Base-by-base conservation (phyloP, 2,888 invertebrate genomes). In the Cheilosia vernalis region DNA sequence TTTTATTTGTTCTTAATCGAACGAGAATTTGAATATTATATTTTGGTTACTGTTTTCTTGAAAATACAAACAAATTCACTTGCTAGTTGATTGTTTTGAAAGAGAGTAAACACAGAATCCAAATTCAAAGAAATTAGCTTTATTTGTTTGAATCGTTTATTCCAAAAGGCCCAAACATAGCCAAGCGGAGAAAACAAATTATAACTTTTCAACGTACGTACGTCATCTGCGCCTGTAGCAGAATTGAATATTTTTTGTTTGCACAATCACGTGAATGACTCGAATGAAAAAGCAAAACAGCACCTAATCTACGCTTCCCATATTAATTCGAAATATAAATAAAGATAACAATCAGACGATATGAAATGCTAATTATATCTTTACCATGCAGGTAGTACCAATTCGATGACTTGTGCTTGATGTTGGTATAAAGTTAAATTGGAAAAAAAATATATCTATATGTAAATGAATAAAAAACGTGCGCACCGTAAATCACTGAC, bases 341-440 rank as follows among this genome's bases (percentile, higher is more conserved):
- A 67, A 17, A 42, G 55, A 55, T 67, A 67, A 55, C 55, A 55
- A 42, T 15, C 42, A 17, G 15, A 30, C 13, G 40, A 67, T 42
- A 67, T 42, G 6, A 15, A 24, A 67, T 19, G 27, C 53, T 67
- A 42, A 67, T 30, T 67, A 51, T 51, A 63, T 63, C 19, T 64
- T n/a, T 37, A 6, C 15, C 4, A 6, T 19, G 10, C 55, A 55
- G 66, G 53, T 67, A 19, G 42, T 30, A 66, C n/a, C 37, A 5
- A 27, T 40, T 27, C 33, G 6, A 27, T 53, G 37, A 66, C 19
- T 15, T 42, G 49, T 51, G 9, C n/a, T 51, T 51, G 6, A 27
- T 7, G 19, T 44, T 44, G 4, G 30, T 0, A 19, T n/a, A 9
- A 17, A 33, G 1, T 17, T 3, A 53, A 44, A 51, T 0, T 15